These are phyloP conservation scores for Alectoris magna DNA, from an alignment of 2,797 vertebrate species.

Conservation along the genomic window DNA sequence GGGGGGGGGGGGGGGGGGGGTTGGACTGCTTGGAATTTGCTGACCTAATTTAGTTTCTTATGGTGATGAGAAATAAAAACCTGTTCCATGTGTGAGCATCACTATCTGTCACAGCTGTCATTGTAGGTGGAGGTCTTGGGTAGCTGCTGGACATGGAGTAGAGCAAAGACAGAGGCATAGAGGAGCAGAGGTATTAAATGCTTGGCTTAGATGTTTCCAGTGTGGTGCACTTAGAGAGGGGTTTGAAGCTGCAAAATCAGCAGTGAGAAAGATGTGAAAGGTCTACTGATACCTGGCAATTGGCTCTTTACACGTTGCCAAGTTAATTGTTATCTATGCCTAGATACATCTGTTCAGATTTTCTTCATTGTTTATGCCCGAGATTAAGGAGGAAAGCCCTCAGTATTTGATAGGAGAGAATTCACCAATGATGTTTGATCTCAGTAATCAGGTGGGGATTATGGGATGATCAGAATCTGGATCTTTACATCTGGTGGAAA, in stretches of 20 bases:
- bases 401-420: accelerated
- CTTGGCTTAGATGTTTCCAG: not conserved
- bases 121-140: not conserved
- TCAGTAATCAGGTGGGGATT: not conserved
- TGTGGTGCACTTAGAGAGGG: accelerated
- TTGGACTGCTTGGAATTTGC: no score
- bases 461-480: not conserved
- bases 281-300: not conserved
- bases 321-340: no score
- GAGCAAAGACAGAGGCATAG: not conserved
- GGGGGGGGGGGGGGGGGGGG: not conserved
- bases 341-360: no score
- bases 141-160: not conserved
- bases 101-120: accelerated
- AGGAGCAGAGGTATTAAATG: not conserved
- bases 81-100: not conserved
- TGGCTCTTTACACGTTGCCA: not conserved
- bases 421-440: not conserved
- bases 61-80: not conserved
- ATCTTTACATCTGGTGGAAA: not conserved
- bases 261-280: not conserved
- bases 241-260: not conserved
- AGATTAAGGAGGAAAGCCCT: not conserved
- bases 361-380: not conserved
- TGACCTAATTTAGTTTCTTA: not conserved